Conservation (phyloP, 2,888 invertebrate species). For the Branchipolynoe longqiensis region DNA sequence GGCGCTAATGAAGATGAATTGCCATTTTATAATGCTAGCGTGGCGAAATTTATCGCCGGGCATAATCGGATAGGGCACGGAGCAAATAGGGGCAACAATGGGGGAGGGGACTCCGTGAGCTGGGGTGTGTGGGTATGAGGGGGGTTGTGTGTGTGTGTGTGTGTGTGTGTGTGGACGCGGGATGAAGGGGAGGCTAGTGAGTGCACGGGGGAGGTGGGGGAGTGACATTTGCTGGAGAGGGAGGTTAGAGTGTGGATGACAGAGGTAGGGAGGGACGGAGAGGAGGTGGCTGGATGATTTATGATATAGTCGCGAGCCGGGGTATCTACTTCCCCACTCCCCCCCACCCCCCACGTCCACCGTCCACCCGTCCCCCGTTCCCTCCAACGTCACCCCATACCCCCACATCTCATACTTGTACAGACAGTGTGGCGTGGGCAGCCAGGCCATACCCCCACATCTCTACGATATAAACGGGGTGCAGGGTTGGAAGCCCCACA, state of each 20-base stretch:
- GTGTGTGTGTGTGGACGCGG: too few relatives aligned
- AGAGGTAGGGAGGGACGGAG: not conserved
- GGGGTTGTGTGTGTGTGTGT: not conserved
- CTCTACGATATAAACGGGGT: too few relatives aligned
- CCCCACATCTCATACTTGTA: too few relatives aligned
- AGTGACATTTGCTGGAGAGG: too few relatives aligned
- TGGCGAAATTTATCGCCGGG: conserved; percentile 52
- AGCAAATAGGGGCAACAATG: conserved; percentile 52
- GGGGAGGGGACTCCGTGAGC: not conserved
- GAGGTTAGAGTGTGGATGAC: too few relatives aligned
- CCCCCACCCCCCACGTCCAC: not conserved
- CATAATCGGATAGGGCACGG: conserved; percentile 55
- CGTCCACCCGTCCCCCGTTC: not conserved
- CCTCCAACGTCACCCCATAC: too few relatives aligned
- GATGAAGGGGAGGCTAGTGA: too few relatives aligned
- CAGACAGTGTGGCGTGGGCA: too few relatives aligned
- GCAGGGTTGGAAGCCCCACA: too few relatives aligned
- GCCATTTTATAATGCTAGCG: conserved; percentile 48
- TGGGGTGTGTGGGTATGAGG: not conserved
- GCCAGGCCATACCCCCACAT: too few relatives aligned
- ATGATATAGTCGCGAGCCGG: not conserved
- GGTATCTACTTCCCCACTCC: not conserved
- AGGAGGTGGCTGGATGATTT: conserved; percentile 13
- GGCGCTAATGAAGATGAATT: conserved; percentile 56
- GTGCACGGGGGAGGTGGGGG: too few relatives aligned